phyloP scores from a whole-genome alignment of 2,797 vertebrate genomes.

The Lagothrix lagotricha region DNA sequence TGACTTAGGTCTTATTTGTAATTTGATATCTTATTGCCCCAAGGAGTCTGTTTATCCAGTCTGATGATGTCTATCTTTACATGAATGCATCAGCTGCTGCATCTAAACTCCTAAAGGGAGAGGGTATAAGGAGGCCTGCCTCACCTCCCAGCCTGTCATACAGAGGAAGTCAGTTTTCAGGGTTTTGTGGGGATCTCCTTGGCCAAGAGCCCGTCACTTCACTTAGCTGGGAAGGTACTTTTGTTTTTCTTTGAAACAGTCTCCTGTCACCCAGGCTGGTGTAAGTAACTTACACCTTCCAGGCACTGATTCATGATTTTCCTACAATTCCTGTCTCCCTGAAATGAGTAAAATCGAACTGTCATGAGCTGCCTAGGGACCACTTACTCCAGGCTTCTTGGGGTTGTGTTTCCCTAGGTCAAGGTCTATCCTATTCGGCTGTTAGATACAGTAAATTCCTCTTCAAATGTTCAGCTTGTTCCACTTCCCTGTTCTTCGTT shows the following conservation, averaged over 20 bases:
- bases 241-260: too few relatives aligned
- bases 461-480: too few relatives aligned
- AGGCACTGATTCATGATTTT: neutral
- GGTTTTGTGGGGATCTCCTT: neutral
- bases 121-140: neutral
- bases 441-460: too few relatives aligned
- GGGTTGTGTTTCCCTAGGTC: too few relatives aligned
- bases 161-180: neutral
- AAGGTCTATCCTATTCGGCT: too few relatives aligned
- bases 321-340: neutral
- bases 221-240: neutral
- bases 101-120: neutral
- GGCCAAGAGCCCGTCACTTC: neutral
- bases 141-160: neutral
- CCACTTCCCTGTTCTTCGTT: too few relatives aligned
- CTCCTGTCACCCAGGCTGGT: too few relatives aligned
- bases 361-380: too few relatives aligned
- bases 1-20: neutral
- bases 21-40: neutral
- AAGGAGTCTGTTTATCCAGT: neutral
- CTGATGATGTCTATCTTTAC: neutral
- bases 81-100: neutral
- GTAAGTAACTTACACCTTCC: neutral
- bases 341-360: neutral
- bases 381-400: too few relatives aligned